Evolutionary conservation across 2,888 invertebrate species (phyloP), one percentile per base, ranked within the genome.

Genomic region (Ryuthela nishihirai): DNA sequence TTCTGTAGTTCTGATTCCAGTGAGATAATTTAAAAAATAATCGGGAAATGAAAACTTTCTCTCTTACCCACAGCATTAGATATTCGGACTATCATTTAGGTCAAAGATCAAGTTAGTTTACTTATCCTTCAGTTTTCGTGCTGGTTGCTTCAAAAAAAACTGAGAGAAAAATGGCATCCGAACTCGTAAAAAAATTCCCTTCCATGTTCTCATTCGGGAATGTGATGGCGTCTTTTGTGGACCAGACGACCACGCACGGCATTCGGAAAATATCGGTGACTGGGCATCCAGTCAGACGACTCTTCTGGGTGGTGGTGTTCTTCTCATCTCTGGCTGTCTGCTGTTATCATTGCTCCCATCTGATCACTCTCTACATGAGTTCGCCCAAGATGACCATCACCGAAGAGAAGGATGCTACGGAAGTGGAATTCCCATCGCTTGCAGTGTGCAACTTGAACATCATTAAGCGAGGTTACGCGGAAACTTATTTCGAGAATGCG

Each of bases 371-470:
- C 3, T 59, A 26, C 29, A 20, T 17, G 6, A 23, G 24, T 7
- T 24, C 25, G n/a, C 59, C 59, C 17, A 59, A 59, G n/a, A 53
- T 48, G 9, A 59, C 59, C 20, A 59, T 59, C 24, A 59, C 59
- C 1, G 53, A 59, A 15, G 59, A 59, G 25, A 59, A 48, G 17
- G 59, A 59, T 7, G 53, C 52, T 2, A 38, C 45, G 0, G 15
- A 4, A 5, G 53, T 53, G 1, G 53, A 53, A 34, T 59, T 59
- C 6, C 59, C 59, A 4, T n/a, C 59, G 0, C 44, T 59, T n/a
- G 53, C 59, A 7, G 39, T 59, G 4, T 59, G 59, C 25, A 59
- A 59, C 29, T 38, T 59, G 18, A 59, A 59, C 32, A 46, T 59
- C 32, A 53, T 59, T 38, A 59, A 59, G 34, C 32, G 52, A 50